Conservation (phyloP, 2,797 vertebrate species). For the Diceros bicornis region DNA sequence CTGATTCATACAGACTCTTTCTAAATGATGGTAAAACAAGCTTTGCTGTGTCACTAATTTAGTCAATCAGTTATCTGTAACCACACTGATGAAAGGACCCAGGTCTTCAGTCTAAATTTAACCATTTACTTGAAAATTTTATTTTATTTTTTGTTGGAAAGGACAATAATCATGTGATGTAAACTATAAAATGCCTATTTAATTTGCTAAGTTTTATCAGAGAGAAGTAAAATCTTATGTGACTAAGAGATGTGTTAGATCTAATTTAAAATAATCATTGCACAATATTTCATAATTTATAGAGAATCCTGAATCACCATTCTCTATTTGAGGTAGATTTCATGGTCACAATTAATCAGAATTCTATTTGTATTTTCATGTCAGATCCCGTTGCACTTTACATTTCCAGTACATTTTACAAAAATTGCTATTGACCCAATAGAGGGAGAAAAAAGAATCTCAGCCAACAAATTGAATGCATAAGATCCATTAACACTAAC, state of each 20-base stretch:
- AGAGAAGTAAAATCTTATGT: background rate
- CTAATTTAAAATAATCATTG: background rate
- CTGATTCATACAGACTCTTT: background rate
- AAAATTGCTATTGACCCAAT: background rate
- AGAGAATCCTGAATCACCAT: background rate
- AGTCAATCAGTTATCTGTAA: constrained; percentile 32
- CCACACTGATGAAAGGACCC: background rate
- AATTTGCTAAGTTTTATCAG: background rate
- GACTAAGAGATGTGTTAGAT: background rate
- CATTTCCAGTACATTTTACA: constrained; percentile 51
- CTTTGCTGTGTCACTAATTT: background rate
- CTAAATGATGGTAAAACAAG: constrained; percentile 33
- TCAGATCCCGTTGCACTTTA: background rate
- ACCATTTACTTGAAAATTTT: constrained; percentile 16
- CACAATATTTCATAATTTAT: background rate
- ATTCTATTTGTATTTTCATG: constrained; percentile 10
- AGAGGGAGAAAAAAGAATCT: background rate
- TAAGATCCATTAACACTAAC: constrained; percentile 64
- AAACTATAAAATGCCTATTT: constrained; percentile 2
- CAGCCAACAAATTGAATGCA: constrained; percentile 59
- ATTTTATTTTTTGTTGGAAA: background rate
- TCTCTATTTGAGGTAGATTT: background rate
- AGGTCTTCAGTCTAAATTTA: background rate
- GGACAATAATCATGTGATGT: background rate
- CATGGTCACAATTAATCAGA: constrained; percentile 34